Evolutionary conservation across 2,113 vertebrate genomes (phyloP).

Genomic region (Nesoenas mayeri): DNA sequence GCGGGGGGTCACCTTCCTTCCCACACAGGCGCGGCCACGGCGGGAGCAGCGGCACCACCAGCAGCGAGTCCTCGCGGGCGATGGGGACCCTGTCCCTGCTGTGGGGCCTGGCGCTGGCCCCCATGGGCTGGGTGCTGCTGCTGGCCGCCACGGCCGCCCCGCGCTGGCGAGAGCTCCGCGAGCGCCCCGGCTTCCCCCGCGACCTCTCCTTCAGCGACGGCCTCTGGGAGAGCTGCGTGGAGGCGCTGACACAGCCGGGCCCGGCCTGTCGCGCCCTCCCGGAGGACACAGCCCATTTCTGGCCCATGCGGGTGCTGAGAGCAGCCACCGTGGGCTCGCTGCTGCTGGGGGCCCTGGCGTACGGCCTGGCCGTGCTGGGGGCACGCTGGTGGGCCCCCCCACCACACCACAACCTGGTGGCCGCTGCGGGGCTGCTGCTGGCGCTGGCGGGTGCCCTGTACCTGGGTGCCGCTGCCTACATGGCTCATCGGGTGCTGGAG

Average conservation of each 20-base stretch:
- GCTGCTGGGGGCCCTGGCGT: not conserved
- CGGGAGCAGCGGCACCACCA: not conserved
- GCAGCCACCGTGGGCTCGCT: not conserved
- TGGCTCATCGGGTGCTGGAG: not conserved
- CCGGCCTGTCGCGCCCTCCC: not conserved
- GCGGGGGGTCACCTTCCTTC: not conserved
- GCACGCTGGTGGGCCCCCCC: not conserved
- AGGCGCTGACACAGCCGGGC: not conserved
- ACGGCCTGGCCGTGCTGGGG: not conserved
- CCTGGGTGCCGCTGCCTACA: not conserved
- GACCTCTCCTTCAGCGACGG: not conserved
- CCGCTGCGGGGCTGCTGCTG: not conserved
- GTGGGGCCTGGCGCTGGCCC: not conserved
- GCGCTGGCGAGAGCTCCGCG: not conserved
- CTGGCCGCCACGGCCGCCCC: not conserved
- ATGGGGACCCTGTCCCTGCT: not conserved
- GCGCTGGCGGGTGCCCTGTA: not conserved
- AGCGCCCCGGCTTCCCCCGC: not conserved
- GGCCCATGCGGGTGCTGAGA: not conserved
- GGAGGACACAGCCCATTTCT: not conserved
- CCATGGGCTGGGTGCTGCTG: not conserved
- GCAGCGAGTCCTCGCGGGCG: accelerated
- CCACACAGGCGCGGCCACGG: no score
- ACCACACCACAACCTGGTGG: not conserved
- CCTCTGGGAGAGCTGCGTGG: not conserved